These are phyloP conservation scores for Dermochelys coriacea DNA, from an alignment of 2,797 vertebrate species.

Conservation along the genomic window DNA sequence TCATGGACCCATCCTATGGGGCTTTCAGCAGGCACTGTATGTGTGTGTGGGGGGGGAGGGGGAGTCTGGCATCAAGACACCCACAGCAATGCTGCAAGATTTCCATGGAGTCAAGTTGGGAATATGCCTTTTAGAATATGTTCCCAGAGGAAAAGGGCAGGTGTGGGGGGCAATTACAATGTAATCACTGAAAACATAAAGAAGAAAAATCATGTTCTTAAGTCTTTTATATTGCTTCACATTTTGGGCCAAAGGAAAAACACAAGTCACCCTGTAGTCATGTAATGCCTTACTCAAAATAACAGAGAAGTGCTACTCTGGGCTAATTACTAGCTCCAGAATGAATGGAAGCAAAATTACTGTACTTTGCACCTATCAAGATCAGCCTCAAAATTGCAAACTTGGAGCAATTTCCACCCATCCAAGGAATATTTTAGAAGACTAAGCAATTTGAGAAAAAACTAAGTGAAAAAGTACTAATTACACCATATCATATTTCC, in stretches of 20 bases:
- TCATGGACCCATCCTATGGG: neutral
- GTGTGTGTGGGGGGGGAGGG: neutral
- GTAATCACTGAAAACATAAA: neutral
- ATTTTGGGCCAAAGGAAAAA: neutral
- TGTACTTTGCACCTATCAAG: neutral
- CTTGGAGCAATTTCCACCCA: neutral
- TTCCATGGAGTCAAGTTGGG: rapidly evolving
- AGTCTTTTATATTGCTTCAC: neutral
- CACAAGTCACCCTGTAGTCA: neutral
- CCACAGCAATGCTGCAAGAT: neutral
- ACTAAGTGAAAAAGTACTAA: slow-evolving; percentile 30
- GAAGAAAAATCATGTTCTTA: neutral
- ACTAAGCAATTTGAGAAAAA: neutral
- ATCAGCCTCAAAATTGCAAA: slow-evolving; percentile 39
- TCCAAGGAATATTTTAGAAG: slow-evolving; percentile 59
- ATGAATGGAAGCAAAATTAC: slow-evolving; percentile 19
- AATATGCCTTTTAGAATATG: neutral
- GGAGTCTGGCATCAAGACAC: neutral
- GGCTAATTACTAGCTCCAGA: slow-evolving; percentile 4
- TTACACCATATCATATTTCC: slow-evolving; percentile 17
- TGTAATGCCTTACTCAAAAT: neutral
- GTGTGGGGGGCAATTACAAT: neutral
- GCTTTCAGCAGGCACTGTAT: neutral
- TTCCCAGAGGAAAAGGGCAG: neutral
- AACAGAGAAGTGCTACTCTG: neutral